phyloP scores from a whole-genome alignment of 2,113 vertebrate species.

The Thymallus thymallus region DNA sequence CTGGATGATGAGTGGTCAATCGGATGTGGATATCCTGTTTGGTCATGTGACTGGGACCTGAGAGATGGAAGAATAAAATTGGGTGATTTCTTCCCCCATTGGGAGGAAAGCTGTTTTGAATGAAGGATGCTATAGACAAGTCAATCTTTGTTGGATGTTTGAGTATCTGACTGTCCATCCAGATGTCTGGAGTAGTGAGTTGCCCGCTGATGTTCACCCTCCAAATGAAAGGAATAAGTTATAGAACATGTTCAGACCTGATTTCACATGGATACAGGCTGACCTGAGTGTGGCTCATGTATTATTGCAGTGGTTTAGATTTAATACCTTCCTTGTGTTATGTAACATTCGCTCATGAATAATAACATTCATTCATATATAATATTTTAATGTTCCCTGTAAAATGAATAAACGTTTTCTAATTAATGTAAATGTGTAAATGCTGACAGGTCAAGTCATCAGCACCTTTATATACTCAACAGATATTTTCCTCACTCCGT shows the following conservation, averaged over 20 bases:
- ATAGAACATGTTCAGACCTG: no score
- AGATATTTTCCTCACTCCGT: slow-evolving; percentile 54
- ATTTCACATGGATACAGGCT: no score
- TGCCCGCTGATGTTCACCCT: no score
- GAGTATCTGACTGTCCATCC: no score
- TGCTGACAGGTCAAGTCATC: slow-evolving; percentile 31
- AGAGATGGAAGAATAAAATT: slow-evolving; percentile 9
- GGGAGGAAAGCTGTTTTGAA: no score
- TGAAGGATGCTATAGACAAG: no score
- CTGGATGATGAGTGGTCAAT: slow-evolving; percentile 9
- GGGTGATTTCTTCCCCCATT: no score
- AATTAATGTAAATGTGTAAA: slow-evolving; percentile 33
- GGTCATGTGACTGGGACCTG: slow-evolving; percentile 28
- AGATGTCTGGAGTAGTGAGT: no score
- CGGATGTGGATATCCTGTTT: neutral
- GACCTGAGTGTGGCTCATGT: no score
- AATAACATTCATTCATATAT: neutral
- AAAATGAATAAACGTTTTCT: slow-evolving; percentile 63
- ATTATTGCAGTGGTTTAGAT: no score
- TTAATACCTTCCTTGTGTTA: neutral
- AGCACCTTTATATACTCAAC: slow-evolving; percentile 41
- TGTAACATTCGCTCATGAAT: neutral
- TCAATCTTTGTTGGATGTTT: no score
- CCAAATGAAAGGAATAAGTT: no score
- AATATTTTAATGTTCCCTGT: slow-evolving; percentile 35